Percentiles rank a stretch among this genome's conserved stretches.
Conservation (phyloP, 2,113 vertebrate genomes). For the Albula goreensis region DNA sequence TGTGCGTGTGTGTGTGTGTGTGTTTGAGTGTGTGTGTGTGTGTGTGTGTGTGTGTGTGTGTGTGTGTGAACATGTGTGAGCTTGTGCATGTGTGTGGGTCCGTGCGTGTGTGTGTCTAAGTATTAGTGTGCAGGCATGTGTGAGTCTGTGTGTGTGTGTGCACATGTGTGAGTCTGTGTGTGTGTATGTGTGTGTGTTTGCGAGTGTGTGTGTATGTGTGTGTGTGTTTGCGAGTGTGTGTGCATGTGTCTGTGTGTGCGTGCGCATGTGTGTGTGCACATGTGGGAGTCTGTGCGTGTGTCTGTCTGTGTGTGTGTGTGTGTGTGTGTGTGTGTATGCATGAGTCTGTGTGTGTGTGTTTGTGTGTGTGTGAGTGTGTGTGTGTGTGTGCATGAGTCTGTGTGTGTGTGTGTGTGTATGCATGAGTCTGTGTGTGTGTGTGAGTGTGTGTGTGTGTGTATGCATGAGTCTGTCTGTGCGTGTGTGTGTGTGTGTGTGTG, state of each 20-base stretch:
- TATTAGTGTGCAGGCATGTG: neutral
- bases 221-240: constrained; percentile 2
- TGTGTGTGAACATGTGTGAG: neutral
- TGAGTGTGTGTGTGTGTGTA: neutral
- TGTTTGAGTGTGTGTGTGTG: neutral
- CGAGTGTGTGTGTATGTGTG: neutral
- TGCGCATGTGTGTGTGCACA: neutral
- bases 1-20: neutral
- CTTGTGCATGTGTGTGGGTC: neutral
- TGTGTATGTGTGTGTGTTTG: constrained; percentile 11
- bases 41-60: neutral
- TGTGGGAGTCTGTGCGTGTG: neutral
- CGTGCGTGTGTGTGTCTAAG: neutral
- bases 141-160: constrained; percentile 25
- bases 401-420: constrained; percentile 4
- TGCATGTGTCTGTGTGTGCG: neutral
- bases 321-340: neutral
- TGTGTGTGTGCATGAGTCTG: constrained; percentile 17
- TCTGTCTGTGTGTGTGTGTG: neutral
- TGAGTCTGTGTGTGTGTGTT: constrained; percentile 9
- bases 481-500: constrained; percentile 15
- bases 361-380: constrained; percentile 22
- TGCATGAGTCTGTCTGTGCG: neutral
- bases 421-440: constrained; percentile 6
- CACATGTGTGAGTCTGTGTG: constrained; percentile 1